Evolutionary conservation across 2,797 vertebrate species (phyloP).

Genomic region (Sebastes trivittatus): DNA sequence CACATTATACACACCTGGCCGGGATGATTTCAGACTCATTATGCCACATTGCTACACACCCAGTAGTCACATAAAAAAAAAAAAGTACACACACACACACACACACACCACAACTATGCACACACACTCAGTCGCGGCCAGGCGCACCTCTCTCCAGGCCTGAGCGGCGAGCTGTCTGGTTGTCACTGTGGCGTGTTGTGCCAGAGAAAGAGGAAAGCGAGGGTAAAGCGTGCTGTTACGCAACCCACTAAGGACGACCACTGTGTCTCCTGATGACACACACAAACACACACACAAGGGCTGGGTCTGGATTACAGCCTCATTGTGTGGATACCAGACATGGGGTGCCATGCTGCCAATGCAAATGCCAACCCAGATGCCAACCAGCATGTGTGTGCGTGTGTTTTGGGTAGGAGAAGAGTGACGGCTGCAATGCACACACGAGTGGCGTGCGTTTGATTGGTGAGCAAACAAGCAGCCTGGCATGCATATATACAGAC

Average conservation of each 20-base stretch:
- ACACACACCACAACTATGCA: constrained; percentile 1
- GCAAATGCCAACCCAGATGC: constrained; percentile 70
- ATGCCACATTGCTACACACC: constrained; percentile 52
- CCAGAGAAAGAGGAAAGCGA: constrained; percentile 46
- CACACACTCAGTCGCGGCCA: constrained; percentile 14
- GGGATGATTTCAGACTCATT: constrained; percentile 52
- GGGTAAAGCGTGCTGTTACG: constrained; percentile 47
- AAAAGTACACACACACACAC: constrained; percentile 6
- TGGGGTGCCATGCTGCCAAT: constrained; percentile 55
- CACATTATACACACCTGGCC: constrained; percentile 54
- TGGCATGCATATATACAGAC: constrained; percentile 41
- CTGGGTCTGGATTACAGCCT: constrained; percentile 71
- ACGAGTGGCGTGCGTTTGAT: constrained; percentile 60
- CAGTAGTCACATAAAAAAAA: constrained; percentile 32
- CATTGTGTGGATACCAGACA: constrained; percentile 66
- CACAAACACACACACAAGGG: constrained; percentile 41
- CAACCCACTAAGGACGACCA: constrained; percentile 46
- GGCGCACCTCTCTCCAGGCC: constrained; percentile 51
- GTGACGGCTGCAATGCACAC: constrained; percentile 50
- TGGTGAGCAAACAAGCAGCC: constrained; percentile 65
- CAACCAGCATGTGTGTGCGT: constrained; percentile 23
- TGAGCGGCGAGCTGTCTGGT: constrained; percentile 54
- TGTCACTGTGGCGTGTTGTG: constrained; percentile 44
- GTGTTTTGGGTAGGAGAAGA: constrained; percentile 27
- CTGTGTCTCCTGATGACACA: constrained; percentile 49